A percentile compares a stretch with the other conserved stretches of the same genome.
Conservation (phyloP, 2,797 vertebrate species). For the Syndactyla subalaris region DNA sequence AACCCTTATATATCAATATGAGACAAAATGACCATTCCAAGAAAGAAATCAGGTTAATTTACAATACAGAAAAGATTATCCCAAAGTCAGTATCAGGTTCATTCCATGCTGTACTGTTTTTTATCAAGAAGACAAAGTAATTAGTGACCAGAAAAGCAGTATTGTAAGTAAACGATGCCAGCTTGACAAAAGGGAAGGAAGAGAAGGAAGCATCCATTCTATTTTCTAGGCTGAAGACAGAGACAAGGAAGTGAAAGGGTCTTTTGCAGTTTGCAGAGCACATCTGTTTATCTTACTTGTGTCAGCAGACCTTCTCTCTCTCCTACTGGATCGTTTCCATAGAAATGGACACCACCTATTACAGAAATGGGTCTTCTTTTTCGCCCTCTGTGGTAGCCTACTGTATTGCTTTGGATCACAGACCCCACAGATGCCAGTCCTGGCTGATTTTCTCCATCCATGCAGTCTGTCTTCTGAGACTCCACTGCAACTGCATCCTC, state of each 20-base stretch:
- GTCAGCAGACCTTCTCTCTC: conserved; percentile 84
- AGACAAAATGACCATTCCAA: not conserved
- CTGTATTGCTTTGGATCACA: conserved; percentile 22
- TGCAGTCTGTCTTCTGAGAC: conserved; percentile 51
- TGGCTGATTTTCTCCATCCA: conserved; percentile 40
- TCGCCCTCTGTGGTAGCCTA: conserved; percentile 59
- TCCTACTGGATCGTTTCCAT: conserved; percentile 75
- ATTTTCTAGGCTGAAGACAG: conserved; percentile 59
- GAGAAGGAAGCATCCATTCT: conserved; percentile 57
- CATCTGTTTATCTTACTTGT: conserved; percentile 86
- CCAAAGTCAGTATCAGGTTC: conserved; percentile 43
- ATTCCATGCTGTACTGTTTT: conserved; percentile 35
- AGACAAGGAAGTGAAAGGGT: conserved; percentile 62
- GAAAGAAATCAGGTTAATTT: conserved; percentile 61
- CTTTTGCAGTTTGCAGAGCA: conserved; percentile 52
- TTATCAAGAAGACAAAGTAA: conserved; percentile 47
- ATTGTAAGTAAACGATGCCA: not conserved
- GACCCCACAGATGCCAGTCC: not conserved
- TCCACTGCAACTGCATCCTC: conserved; percentile 82
- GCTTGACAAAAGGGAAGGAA: conserved; percentile 58
- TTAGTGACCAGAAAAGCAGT: conserved; percentile 64
- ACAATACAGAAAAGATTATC: conserved; percentile 11
- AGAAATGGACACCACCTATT: conserved; percentile 87
- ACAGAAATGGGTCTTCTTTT: conserved; percentile 89
- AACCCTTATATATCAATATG: not conserved